Evolutionary conservation across 1,140 invertebrate species (phyloP), one percentile per base, ranked within the genome.

Genomic region (Trichonephila inaurata): DNA sequence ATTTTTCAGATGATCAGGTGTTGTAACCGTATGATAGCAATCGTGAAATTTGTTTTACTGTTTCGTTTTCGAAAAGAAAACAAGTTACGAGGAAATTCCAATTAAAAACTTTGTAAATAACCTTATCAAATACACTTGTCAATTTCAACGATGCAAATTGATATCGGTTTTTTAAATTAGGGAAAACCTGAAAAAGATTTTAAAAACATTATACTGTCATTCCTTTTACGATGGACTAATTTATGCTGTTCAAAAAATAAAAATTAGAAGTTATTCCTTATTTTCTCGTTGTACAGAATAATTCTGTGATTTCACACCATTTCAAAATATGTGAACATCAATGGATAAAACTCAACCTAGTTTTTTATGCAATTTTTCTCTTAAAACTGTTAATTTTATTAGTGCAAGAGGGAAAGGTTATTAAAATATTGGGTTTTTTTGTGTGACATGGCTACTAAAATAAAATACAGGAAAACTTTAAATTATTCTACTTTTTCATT

Each of bases 151-250:
- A 69, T n/a, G 10, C 5, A 8, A 4, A 69, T 28, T 24, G 3
- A 69, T 2, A 66, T n/a, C 28, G 24, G 51, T 24, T 24, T 69
- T 40, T 69, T 69, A 14, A 18, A 62, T 62, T 21, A 62, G 5
- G 16, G 19, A 62, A 62, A 62, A 14, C 1, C 16, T 3, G 8
- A 12, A 69, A 21, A 69, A 69, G n/a, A 69, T 10, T 69, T 40
- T 21, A 21, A 21, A 64, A 64, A 64, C 14, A 19, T 64, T 19
- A 33, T 77, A 33, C 28, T 33, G 18, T 77, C 72, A 77, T 77
- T 77, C 72, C 28, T 77, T 77, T 77, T 16, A 77, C 24, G 72
- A 77, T 77, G 16, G 72, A 40, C 28, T 77, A 40, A 77, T 40
- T 40, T 33, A 19, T 18, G 5, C 12, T 40, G 72, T 77, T 33